These are phyloP conservation scores for Steatornis caripensis DNA, from an alignment of 2,113 vertebrate species.

Conservation along the genomic window DNA sequence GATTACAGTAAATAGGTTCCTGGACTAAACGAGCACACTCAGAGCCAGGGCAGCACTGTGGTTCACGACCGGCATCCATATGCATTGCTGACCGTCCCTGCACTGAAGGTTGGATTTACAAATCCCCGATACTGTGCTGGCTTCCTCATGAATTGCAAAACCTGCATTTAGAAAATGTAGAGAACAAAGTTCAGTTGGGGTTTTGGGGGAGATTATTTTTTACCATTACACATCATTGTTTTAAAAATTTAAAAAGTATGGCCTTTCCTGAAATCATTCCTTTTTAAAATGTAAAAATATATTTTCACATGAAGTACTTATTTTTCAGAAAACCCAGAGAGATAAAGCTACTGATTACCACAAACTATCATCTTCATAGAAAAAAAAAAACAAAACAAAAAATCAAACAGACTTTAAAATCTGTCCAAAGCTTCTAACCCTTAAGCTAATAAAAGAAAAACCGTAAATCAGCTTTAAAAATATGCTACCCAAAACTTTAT, in stretches of 20 bases:
- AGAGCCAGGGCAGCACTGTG: background rate
- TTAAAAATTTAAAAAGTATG: background rate
- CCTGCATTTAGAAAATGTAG: background rate
- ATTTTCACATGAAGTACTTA: background rate
- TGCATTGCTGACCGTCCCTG: background rate
- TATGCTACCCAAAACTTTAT: background rate
- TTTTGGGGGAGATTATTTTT: background rate
- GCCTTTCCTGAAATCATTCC: background rate
- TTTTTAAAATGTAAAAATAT: background rate
- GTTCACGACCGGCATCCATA: background rate
- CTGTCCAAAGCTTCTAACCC: constrained; percentile 20
- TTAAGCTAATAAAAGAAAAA: constrained; percentile 34
- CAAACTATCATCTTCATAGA: background rate
- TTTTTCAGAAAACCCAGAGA: background rate
- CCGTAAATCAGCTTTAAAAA: constrained; percentile 28
- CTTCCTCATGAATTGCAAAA: background rate
- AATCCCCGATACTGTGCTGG: background rate
- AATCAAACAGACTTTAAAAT: constrained; percentile 20
- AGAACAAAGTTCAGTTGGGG: background rate
- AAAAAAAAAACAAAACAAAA: background rate
- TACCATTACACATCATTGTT: background rate
- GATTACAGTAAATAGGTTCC: background rate
- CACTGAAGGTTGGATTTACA: background rate
- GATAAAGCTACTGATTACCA: constrained; percentile 24
- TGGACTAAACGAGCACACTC: background rate